These are phyloP conservation scores for Phoxinus phoxinus DNA, from an alignment of 2,113 vertebrate genomes.

Conservation along the genomic window DNA sequence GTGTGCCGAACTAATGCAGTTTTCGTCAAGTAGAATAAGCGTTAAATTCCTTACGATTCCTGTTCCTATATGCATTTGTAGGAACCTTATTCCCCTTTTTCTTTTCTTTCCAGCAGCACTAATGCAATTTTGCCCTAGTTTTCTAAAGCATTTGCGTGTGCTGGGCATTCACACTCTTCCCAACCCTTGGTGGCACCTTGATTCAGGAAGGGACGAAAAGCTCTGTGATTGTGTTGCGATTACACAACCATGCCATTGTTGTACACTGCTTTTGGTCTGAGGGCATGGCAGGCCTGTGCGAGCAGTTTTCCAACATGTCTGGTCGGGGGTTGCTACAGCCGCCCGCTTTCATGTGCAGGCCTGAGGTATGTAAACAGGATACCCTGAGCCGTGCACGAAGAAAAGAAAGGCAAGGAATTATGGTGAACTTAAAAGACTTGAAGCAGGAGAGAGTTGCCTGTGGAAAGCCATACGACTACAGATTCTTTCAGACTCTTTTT, in stretches of 20 bases:
- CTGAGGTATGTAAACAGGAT: constrained; percentile 64
- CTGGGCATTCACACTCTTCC: neutral
- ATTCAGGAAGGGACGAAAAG: constrained; percentile 24
- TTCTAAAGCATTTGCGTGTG: neutral
- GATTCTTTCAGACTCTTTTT: too few relatives aligned
- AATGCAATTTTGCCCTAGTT: neutral
- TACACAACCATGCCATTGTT: constrained; percentile 62
- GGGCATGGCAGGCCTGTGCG: constrained; percentile 51
- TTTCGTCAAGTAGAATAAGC: neutral
- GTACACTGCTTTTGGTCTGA: constrained; percentile 43
- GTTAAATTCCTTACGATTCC: neutral
- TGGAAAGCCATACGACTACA: too few relatives aligned
- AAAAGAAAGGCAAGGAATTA: constrained; percentile 29
- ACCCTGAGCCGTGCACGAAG: constrained; percentile 38
- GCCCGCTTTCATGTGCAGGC: constrained; percentile 55
- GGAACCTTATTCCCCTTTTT: neutral
- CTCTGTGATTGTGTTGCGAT: constrained; percentile 43
- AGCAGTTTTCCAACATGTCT: constrained; percentile 60
- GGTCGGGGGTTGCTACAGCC: constrained; percentile 18
- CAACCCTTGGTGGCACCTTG: neutral
- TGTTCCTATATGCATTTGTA: constrained; percentile 2
- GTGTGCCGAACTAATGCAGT: neutral
- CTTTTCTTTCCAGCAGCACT: neutral
- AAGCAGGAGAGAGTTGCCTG: neutral
- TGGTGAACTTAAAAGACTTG: constrained; percentile 33